These are phyloP conservation scores for Dromaius novaehollandiae DNA, from an alignment of 2,113 vertebrate genomes.

Conservation along the genomic window DNA sequence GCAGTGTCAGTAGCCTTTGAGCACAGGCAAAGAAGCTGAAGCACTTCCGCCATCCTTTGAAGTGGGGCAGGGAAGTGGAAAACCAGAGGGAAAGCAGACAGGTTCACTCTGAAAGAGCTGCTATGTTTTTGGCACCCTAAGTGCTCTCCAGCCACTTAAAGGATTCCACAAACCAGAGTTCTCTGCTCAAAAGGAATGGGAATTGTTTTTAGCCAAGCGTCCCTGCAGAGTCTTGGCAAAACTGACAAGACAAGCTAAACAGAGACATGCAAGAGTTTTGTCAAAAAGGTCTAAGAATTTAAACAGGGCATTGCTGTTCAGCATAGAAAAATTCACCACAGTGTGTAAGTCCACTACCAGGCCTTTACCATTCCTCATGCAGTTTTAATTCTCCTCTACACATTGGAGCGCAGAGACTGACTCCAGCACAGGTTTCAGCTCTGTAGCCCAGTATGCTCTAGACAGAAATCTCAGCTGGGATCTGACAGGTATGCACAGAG, in stretches of 20 bases:
- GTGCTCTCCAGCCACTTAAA: constrained; percentile 33
- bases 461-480: background rate
- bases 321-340: background rate
- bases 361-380: background rate
- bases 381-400: background rate
- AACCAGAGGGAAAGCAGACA: constrained; percentile 30
- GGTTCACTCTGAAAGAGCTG: constrained; percentile 39
- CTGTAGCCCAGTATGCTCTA: background rate
- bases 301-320: background rate
- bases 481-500: background rate
- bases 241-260: background rate
- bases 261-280: background rate
- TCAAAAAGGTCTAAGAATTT: background rate
- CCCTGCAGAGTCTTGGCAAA: constrained; percentile 9
- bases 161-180: constrained; percentile 45
- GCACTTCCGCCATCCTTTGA: constrained; percentile 59
- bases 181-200: background rate
- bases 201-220: constrained; percentile 36
- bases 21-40: constrained; percentile 44
- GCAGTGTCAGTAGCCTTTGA: constrained; percentile 49
- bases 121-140: constrained; percentile 53
- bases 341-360: background rate
- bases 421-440: too few relatives aligned
- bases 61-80: constrained; percentile 65
- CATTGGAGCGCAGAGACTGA: background rate